Evolutionary conservation across 1,140 invertebrate species (phyloP).

Genomic region (Cyclina sinensis): DNA sequence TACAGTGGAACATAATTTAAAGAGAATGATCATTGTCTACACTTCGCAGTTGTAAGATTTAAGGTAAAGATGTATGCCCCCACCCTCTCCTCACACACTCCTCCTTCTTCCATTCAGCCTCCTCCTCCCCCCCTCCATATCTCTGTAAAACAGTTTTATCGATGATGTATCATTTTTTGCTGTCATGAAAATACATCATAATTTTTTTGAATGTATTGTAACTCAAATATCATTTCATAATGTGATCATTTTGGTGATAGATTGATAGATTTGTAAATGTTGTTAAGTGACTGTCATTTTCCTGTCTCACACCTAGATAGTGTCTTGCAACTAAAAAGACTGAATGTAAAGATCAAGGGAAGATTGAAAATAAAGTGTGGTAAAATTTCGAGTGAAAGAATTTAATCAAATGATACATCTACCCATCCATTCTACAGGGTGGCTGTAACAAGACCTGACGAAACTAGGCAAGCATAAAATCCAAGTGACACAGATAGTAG

Average conservation of each 20-base stretch:
- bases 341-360: not conserved
- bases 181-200: too few species aligned
- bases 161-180: too few species aligned
- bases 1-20: too few species aligned
- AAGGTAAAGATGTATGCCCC: too few species aligned
- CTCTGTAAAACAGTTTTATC: too few species aligned
- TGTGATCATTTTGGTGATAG: not conserved
- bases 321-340: too few species aligned
- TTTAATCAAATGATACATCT: constrained; percentile 12
- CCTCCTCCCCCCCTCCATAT: too few species aligned
- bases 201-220: not conserved
- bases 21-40: too few species aligned
- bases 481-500: not conserved
- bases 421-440: not conserved
- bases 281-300: not conserved
- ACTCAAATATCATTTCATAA: not conserved
- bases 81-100: too few species aligned
- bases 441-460: not conserved
- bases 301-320: not conserved
- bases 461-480: constrained; percentile 18
- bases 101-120: too few species aligned
- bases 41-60: too few species aligned
- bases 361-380: not conserved
- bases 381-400: not conserved
- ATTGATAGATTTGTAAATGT: not conserved